phyloP scores from a whole-genome alignment of 2,113 vertebrate genomes.

The Bubo blakistoni region DNA sequence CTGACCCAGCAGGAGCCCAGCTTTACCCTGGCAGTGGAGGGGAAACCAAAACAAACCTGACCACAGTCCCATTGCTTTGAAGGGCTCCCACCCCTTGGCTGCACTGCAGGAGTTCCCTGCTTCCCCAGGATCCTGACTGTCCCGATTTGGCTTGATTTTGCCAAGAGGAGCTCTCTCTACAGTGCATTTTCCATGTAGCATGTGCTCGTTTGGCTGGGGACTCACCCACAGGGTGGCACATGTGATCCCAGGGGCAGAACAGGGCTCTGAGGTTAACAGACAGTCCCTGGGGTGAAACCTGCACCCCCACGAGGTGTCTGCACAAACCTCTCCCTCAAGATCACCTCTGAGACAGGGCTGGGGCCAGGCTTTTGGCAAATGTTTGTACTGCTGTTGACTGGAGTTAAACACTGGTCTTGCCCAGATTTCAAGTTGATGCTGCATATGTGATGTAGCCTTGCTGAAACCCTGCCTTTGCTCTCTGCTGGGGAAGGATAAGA shows the following conservation, averaged over 20 bases:
- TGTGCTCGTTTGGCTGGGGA: not conserved
- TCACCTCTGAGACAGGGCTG: not conserved
- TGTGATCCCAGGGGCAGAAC: not conserved
- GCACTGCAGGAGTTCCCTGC: not conserved
- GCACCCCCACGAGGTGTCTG: not conserved
- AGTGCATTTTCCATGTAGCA: not conserved
- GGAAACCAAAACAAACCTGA: not conserved
- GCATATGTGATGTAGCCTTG: fast-evolving
- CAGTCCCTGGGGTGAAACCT: not conserved
- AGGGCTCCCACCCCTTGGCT: not conserved
- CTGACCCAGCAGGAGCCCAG: not conserved
- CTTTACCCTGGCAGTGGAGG: not conserved
- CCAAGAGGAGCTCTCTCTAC: not conserved
- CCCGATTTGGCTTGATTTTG: not conserved
- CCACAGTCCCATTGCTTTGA: fast-evolving
- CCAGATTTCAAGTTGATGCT: not conserved
- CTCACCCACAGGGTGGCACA: not conserved
- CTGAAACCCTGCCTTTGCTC: not conserved
- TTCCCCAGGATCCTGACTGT: not conserved
- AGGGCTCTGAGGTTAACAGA: not conserved
- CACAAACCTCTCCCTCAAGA: not conserved
- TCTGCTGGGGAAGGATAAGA: not conserved
- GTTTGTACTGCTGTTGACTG: not conserved
- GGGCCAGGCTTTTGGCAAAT: not conserved
- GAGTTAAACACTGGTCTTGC: not conserved